These are phyloP conservation scores for Gnathonemus longibarbis DNA, from an alignment of 2,113 vertebrate genomes.

Conservation along the genomic window DNA sequence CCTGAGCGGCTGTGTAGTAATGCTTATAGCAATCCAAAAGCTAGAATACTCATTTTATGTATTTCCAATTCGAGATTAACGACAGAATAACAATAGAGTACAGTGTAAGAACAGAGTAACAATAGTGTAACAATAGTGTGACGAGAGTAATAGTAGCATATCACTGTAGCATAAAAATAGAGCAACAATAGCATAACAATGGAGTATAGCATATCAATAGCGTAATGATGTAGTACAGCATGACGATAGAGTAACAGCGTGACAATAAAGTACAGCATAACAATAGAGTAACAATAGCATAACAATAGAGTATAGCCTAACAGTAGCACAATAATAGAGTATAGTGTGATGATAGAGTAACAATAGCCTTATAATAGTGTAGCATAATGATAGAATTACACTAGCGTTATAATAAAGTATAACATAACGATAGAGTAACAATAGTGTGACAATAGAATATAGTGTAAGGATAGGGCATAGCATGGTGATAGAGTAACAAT, in stretches of 20 bases:
- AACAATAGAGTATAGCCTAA: too few relatives aligned
- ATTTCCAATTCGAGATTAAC: not conserved
- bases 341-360: not conserved
- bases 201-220: not conserved
- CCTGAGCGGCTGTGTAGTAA: not conserved
- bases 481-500: not conserved
- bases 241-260: not conserved
- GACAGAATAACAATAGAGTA: not conserved
- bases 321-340: too few relatives aligned
- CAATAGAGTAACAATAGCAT: not conserved
- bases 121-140: not conserved
- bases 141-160: not conserved
- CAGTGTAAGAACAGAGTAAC: not conserved
- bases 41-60: not conserved
- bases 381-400: not conserved
- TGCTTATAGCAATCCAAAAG: not conserved
- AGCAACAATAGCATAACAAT: not conserved
- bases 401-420: not conserved
- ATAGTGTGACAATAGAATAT: not conserved
- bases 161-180: not conserved
- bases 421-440: not conserved
- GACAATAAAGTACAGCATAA: not conserved
- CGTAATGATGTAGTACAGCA: not conserved
- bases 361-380: not conserved
- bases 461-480: not conserved